These are phyloP conservation scores for Oxygymnocypris stewartii DNA, from an alignment of 2,113 vertebrate genomes.

Conservation along the genomic window DNA sequence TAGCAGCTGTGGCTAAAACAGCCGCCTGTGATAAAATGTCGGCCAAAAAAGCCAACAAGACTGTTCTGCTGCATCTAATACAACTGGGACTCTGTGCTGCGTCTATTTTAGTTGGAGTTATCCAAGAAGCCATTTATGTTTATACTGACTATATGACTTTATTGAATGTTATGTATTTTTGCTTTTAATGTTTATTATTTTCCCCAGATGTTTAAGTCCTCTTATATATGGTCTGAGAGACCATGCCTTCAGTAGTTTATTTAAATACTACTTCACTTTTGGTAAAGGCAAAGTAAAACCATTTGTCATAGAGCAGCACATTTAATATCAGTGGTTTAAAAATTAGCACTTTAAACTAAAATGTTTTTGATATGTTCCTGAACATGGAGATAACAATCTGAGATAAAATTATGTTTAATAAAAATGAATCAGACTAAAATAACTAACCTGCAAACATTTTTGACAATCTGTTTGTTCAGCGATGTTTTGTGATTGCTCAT, in stretches of 20 bases:
- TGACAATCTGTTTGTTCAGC: not conserved
- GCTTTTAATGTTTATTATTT: conserved; percentile 52
- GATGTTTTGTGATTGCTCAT: not conserved
- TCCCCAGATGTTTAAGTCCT: conserved; percentile 58
- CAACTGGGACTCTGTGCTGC: conserved; percentile 5
- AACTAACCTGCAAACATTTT: not conserved
- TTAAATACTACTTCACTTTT: conserved; percentile 33
- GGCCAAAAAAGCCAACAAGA: conserved; percentile 48
- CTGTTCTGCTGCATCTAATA: conserved; percentile 43
- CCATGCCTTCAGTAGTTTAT: conserved; percentile 48
- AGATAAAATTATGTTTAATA: not conserved
- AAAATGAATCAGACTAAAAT: not conserved
- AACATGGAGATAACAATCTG: not conserved
- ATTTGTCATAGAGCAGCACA: not conserved
- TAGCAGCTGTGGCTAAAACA: conserved; percentile 37
- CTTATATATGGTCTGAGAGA: conserved; percentile 64
- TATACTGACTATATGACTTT: not conserved
- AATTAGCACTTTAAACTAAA: not conserved
- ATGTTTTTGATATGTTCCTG: not conserved
- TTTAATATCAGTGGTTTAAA: not conserved
- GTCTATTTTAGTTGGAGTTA: not conserved
- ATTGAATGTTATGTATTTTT: conserved; percentile 40
- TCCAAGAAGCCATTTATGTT: not conserved
- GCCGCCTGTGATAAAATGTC: conserved; percentile 31
- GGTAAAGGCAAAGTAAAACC: conserved; percentile 11